Conservation (phyloP, 2,797 vertebrate genomes). For the Pseudochirops corinnae region DNA sequence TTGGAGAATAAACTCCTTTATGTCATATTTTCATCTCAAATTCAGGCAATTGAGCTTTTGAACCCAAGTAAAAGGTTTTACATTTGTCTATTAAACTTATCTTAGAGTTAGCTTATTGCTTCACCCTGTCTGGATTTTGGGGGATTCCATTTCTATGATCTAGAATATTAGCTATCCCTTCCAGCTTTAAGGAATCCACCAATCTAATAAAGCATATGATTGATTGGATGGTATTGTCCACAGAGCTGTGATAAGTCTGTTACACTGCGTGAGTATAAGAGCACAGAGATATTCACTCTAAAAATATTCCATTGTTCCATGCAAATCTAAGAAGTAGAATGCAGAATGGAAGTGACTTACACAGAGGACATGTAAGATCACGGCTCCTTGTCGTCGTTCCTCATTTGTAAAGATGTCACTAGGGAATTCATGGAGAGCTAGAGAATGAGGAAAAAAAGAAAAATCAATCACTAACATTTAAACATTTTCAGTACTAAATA, state of each 20-base stretch:
- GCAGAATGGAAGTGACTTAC: constrained; percentile 88
- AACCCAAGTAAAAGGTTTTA: not conserved
- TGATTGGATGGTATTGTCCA: not conserved
- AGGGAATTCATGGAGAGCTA: constrained; percentile 97
- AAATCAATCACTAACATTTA: constrained; percentile 47
- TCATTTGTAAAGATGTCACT: constrained; percentile 94
- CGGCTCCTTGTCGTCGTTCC: constrained; percentile 92
- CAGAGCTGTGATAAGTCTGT: not conserved
- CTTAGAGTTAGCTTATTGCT: not conserved
- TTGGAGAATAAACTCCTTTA: not conserved
- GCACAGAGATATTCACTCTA: not conserved
- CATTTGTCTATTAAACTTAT: not conserved
- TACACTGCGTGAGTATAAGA: not conserved
- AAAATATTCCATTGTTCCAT: not conserved
- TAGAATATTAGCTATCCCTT: not conserved
- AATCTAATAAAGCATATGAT: not conserved
- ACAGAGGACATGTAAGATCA: constrained; percentile 94
- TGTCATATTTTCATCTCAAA: not conserved
- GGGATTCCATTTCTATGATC: not conserved
- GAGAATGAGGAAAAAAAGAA: constrained; percentile 75
- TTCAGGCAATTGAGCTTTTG: not conserved
- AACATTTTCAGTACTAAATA: not conserved
- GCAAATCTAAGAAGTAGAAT: not conserved
- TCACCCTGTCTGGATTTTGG: not conserved
- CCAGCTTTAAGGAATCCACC: not conserved